Evolutionary conservation across 2,113 vertebrate genomes (phyloP), one percentile per base, ranked within the genome.

Genomic region (Gorsachius goisagi): DNA sequence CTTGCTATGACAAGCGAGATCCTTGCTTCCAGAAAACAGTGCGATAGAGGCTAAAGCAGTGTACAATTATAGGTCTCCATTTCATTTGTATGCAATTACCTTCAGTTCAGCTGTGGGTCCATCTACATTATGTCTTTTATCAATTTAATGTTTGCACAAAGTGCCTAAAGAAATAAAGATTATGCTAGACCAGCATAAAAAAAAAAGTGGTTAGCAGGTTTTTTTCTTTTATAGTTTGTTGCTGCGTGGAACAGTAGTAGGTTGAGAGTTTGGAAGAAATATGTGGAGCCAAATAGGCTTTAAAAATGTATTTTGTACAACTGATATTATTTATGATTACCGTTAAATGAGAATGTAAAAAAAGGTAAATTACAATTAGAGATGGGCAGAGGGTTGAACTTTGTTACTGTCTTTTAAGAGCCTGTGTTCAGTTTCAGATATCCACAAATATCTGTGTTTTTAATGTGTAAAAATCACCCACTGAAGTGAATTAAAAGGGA

Each of bases 111-210:
- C 93, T 90, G 28, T 81, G 93, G 94, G 84, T 95, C 88, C 92
- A 95, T 96, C 97, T 96, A 93, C 82, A 94, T 97, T 97, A 94
- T 83, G 85, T 90, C 94, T 95, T 95, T 97, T 91, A 97, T 97
- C 95, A 96, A 94, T 95, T 98, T 98, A 97, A 98, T 97, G 76
- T 97, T 98, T 97, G 85, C 95, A 96, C 68, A 96, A 97, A 97
- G 66, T 96, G 85, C 98, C 95, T 98, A 91, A 95, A 97, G 97
- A 98, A 98, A 97, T 97, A 97, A 98, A 97, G 96, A 97, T 98
- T 96, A 86, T 95, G 89, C 96, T 94, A 91, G 85, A 45, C 79
- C 68, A 94, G 94, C 94, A 96, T 87, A 97, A 94, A 86, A 83
- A 82, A 91, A 88, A 91, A 93, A 53, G 94, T 68, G 35, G 78